phyloP scores from a whole-genome alignment of 2,797 vertebrate species.

The Microctenopoma lineatum region DNA sequence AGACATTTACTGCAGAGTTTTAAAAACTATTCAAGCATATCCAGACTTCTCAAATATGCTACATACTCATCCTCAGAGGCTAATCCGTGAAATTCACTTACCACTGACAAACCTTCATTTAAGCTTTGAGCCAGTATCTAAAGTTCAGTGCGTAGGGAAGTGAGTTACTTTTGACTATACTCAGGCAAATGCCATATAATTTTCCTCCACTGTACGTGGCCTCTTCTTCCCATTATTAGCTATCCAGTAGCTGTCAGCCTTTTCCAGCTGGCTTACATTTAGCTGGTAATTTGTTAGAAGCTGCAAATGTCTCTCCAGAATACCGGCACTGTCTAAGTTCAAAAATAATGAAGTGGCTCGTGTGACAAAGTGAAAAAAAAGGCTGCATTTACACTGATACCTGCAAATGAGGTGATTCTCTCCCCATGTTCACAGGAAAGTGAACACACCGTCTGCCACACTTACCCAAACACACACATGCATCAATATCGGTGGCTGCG shows the following conservation, averaged over 20 bases:
- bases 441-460: constrained; percentile 13
- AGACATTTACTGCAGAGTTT: neutral
- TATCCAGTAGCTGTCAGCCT: constrained; percentile 10
- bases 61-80: neutral
- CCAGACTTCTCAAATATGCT: neutral
- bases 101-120: neutral
- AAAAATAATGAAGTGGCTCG: neutral
- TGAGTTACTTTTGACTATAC: constrained; percentile 7
- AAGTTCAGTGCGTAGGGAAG: neutral
- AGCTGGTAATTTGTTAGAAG: neutral
- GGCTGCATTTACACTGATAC: neutral
- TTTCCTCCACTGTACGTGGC: constrained; percentile 10
- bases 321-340: neutral
- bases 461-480: constrained; percentile 11
- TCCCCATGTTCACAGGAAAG: neutral
- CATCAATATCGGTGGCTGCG: constrained; percentile 24
- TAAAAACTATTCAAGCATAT: neutral
- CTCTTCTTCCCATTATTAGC: constrained; percentile 17
- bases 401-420: constrained; percentile 6
- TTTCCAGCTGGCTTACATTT: constrained; percentile 3
- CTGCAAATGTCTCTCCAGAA: neutral
- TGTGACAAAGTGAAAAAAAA: neutral
- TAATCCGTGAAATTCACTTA: neutral
- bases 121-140: neutral
- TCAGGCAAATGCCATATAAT: constrained; percentile 17